phyloP scores from a whole-genome alignment of 2,113 vertebrate species.

The Elgaria multicarinata region DNA sequence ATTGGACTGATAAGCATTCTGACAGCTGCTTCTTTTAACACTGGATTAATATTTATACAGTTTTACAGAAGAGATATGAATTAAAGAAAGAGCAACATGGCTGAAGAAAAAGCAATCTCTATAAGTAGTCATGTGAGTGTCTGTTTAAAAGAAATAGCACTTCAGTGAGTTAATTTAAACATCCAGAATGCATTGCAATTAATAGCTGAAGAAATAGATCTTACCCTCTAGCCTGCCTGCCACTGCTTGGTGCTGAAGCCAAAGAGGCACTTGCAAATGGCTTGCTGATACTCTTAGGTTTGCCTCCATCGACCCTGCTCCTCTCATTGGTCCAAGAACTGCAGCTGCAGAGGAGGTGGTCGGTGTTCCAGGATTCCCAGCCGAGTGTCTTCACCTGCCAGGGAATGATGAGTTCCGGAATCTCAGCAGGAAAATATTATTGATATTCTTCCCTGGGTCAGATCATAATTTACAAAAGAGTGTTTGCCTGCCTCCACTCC shows the following conservation, averaged over 20 bases:
- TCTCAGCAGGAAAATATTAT: neutral
- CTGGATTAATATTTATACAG: conserved; percentile 13
- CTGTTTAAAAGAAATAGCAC: neutral
- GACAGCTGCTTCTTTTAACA: neutral
- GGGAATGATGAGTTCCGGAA: neutral
- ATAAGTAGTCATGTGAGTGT: neutral
- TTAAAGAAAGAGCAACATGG: neutral
- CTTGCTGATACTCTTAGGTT: neutral
- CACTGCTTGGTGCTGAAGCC: neutral
- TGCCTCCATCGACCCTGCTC: neutral
- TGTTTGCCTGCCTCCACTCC: neutral
- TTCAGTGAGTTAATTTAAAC: neutral
- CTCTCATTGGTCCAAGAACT: neutral
- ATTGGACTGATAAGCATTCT: conserved; percentile 30
- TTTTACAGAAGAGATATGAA: neutral
- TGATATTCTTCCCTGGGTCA: neutral
- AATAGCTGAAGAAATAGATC: neutral
- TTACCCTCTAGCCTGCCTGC: neutral
- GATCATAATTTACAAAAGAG: neutral
- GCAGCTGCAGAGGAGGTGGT: neutral
- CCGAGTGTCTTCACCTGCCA: neutral
- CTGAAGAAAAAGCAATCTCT: neutral
- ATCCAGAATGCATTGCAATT: neutral
- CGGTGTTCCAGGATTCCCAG: neutral
- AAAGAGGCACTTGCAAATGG: neutral